These are phyloP conservation scores for Gari tellinella DNA, from an alignment of 2,888 invertebrate genomes.

Conservation along the genomic window DNA sequence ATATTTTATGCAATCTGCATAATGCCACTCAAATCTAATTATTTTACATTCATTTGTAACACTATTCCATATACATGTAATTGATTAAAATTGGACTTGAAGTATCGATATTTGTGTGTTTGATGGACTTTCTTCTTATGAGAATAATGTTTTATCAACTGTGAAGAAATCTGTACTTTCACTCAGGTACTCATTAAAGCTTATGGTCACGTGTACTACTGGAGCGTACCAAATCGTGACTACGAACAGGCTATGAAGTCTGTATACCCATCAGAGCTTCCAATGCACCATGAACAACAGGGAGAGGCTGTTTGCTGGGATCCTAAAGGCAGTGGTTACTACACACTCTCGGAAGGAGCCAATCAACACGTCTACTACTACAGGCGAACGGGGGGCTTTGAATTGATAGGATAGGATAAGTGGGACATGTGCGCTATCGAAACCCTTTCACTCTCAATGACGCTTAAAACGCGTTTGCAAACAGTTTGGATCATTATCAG, in stretches of 20 bases:
- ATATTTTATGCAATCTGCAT: no score
- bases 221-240: conserved; percentile 51
- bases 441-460: no score
- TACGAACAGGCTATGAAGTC: conserved; percentile 26
- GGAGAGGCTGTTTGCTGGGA: conserved; percentile 63
- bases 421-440: no score
- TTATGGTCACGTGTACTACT: conserved; percentile 48
- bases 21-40: no score
- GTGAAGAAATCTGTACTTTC: neutral
- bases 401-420: conserved; percentile 5
- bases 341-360: conserved; percentile 58
- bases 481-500: no score
- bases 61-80: no score
- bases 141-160: no score
- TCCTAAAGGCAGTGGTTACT: conserved; percentile 45
- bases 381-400: neutral
- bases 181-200: conserved; percentile 50
- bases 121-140: no score
- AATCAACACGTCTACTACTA: conserved; percentile 51
- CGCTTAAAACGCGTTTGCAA: no score
- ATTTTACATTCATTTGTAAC: no score
- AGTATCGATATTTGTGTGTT: no score
- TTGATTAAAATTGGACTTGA: no score
- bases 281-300: conserved; percentile 52
- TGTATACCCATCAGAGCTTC: conserved; percentile 39